Base-by-base conservation (phyloP, 2,888 invertebrate species). In the Colostygia pectinataria region DNA sequence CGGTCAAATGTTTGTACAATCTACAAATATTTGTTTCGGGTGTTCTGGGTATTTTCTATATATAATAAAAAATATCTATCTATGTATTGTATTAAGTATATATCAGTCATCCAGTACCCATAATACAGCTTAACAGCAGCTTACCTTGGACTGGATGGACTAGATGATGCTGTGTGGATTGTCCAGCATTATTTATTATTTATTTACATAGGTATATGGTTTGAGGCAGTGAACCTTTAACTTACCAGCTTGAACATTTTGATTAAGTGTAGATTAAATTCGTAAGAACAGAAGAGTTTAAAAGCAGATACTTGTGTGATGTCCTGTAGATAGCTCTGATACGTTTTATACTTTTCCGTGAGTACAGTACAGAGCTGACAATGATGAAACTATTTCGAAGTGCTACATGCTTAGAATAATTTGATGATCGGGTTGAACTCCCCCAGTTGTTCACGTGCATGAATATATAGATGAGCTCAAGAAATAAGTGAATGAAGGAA, bases 211-310 rank as follows among this genome's bases (percentile, higher is more conserved):
- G n/a, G n/a, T n/a, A n/a, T 4, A 6, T 20, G 15, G 4, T 3
- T 20, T 20, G 5, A 6, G 4, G 5, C 41, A 27, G 1, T 20
- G 52, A 34, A 29, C 8, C 15, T 34, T 15, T 8, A 41, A 80
- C 89, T 89, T 52, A 90, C 90, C 72, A 87, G 75, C 66, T 90
- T 90, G 72, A 79, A 84, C 88, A 85, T 85, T 61, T 65, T 80
- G 74, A 27, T 51, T 14, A 12, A 54, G 52, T 57, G 53, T 51
- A 28, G 12, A 49, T 31, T 25, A 36, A 47, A 37, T 51, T 43
- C 10, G 27, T 34, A 45, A 41, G 39, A 53, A 48, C 48, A 48
- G 32, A 31, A 40, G 46, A n/a, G 48, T 34, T 39, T 56, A 42
- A 55, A 36, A 39, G 53, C 39, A 53, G 41, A 41, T 55, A 41